Evolutionary conservation across 2,797 vertebrate species (phyloP).

Genomic region (Tapera naevia): DNA sequence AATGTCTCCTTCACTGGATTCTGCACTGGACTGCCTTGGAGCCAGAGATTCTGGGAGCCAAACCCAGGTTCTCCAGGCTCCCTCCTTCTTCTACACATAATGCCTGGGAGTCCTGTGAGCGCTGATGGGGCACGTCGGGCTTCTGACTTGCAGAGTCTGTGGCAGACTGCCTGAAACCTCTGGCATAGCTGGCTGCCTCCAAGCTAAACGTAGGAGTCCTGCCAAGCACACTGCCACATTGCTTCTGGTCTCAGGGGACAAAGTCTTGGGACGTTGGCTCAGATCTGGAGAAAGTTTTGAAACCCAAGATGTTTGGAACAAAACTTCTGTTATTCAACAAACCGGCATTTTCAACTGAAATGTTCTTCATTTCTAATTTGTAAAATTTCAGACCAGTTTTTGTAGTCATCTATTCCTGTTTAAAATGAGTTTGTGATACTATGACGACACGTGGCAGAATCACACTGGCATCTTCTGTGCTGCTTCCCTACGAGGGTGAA

Average conservation of each 20-base stretch:
- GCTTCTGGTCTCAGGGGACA: neutral
- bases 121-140: neutral
- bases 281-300: conserved; percentile 54
- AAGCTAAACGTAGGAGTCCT: neutral
- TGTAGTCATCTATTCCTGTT: neutral
- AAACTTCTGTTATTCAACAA: conserved; percentile 3
- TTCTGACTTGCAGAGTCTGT: conserved; percentile 26
- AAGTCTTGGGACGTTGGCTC: conserved; percentile 43
- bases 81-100: neutral
- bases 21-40: neutral
- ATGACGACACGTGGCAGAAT: neutral
- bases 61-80: conserved; percentile 23
- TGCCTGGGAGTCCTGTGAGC: neutral
- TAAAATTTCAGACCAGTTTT: conserved; percentile 17
- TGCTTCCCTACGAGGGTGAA: neutral
- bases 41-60: conserved; percentile 22
- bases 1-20: neutral
- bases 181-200: conserved; percentile 61
- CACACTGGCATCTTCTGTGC: neutral
- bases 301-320: conserved; percentile 31
- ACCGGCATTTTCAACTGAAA: neutral
- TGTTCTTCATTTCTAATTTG: neutral
- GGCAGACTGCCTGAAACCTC: conserved; percentile 67
- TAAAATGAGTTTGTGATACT: neutral
- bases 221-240: conserved; percentile 59